Evolutionary conservation across 37 sponge, comb jelly and placozoan genomes (phyloP).

Genomic region (Ephydatia muelleri): DNA sequence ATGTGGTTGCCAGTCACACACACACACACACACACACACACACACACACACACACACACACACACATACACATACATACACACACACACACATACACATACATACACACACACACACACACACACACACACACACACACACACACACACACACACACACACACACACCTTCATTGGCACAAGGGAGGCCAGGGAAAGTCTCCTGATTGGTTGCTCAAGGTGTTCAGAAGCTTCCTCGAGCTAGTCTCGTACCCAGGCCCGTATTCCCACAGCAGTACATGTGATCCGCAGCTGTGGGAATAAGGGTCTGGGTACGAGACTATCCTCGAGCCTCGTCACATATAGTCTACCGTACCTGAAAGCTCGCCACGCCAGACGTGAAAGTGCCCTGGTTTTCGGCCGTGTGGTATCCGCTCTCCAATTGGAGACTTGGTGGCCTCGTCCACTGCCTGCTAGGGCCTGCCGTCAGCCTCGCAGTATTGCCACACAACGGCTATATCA

Average conservation of each 20-base stretch:
- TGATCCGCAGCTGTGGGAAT: too few relatives aligned
- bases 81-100: background rate
- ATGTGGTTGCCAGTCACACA: too few relatives aligned
- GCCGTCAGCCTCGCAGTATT: constrained; percentile 3
- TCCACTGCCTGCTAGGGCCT: constrained; percentile 3
- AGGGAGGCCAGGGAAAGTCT: constrained; percentile 61
- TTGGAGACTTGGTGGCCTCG: background rate
- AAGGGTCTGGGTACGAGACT: too few relatives aligned
- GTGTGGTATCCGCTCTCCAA: constrained; percentile 26
- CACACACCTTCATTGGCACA: constrained; percentile 73
- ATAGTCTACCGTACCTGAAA: constrained; percentile 41
- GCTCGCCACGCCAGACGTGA: background rate
- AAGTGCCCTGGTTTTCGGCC: background rate
- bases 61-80: too few relatives aligned
- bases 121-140: constrained; percentile 15
- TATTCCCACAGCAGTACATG: too few relatives aligned
- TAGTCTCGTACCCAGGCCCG: too few relatives aligned
- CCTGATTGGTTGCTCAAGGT: constrained; percentile 5
- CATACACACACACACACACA: background rate
- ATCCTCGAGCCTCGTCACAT: too few relatives aligned
- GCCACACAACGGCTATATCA: constrained; percentile 34
- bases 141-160: too few relatives aligned
- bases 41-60: constrained; percentile 5
- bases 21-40: background rate
- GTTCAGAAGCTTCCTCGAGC: constrained; percentile 1